A percentile compares a stretch with the other conserved stretches of the same genome.
Conservation (phyloP, 1,140 invertebrate genomes). For the Solenopsis invicta region DNA sequence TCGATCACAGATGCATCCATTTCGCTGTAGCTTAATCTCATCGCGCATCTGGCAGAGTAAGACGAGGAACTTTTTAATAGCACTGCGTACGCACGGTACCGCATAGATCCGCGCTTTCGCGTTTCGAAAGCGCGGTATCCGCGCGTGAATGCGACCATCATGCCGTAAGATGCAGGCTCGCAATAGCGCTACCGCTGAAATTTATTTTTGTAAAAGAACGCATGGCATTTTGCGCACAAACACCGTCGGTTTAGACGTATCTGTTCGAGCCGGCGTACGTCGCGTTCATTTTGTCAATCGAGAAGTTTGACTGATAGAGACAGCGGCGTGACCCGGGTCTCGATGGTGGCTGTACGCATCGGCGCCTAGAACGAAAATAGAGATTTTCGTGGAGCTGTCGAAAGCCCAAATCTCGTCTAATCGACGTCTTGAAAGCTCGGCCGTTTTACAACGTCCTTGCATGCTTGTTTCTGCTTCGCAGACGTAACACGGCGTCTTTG, state of each 20-base stretch:
- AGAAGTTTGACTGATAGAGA: constrained; percentile 82
- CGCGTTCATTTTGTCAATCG: constrained; percentile 70
- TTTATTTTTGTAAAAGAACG: background rate
- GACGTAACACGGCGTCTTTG: too few species aligned
- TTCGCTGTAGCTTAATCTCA: background rate
- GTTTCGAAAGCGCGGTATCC: background rate
- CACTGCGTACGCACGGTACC: background rate
- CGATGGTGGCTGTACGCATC: constrained; percentile 80
- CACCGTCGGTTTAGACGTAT: constrained; percentile 15
- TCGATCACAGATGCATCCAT: constrained; percentile 36
- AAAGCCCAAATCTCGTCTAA: background rate
- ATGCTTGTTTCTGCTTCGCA: background rate
- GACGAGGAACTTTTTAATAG: constrained; percentile 4
- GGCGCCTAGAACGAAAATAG: constrained; percentile 76
- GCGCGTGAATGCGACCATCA: background rate
- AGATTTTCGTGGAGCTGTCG: constrained; percentile 3
- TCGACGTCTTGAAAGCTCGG: background rate
- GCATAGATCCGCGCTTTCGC: background rate
- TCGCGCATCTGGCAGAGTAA: background rate
- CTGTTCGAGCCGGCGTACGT: constrained; percentile 34
- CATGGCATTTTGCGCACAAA: background rate
- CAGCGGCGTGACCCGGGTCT: constrained; percentile 82
- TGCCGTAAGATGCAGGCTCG: background rate
- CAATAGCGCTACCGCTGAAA: background rate
- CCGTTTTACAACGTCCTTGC: background rate